Percentiles rank a stretch among this genome's conserved stretches.
Conservation (phyloP, 2,888 invertebrate genomes). For the Pollenia griseotomentosa region DNA sequence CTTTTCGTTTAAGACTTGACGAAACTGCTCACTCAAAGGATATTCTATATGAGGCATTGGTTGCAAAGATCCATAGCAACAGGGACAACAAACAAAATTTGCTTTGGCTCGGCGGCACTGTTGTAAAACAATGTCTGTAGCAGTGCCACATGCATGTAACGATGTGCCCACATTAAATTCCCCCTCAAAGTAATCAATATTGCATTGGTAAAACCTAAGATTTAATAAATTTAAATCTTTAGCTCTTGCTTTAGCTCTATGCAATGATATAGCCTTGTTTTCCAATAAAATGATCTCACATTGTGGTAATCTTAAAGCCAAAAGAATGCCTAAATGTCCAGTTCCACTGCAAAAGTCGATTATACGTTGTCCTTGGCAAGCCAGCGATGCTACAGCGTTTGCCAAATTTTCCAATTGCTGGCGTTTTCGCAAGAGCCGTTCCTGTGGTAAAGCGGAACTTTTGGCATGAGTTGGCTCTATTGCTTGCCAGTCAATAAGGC, state of each 20-base stretch:
- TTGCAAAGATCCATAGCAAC: constrained; percentile 96
- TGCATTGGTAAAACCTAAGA: constrained; percentile 93
- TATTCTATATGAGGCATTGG: constrained; percentile 91
- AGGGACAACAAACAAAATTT: constrained; percentile 95
- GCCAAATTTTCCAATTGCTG: constrained; percentile 94
- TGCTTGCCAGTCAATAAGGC: constrained; percentile 87
- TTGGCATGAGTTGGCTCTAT: constrained; percentile 90
- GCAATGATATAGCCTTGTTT: constrained; percentile 94
- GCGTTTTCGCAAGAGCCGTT: constrained; percentile 90
- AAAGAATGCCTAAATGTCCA: constrained; percentile 94
- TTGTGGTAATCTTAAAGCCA: constrained; percentile 91
- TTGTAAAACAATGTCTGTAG: constrained; percentile 95
- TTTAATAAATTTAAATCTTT: constrained; percentile 88
- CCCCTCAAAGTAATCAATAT: constrained; percentile 94
- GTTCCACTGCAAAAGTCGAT: constrained; percentile 98
- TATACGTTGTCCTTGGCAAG: constrained; percentile 88
- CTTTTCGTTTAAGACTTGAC: constrained; percentile 83
- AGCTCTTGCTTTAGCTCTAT: constrained; percentile 90
- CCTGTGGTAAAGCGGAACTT: constrained; percentile 91
- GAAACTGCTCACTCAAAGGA: constrained; percentile 90
- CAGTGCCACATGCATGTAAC: constrained; percentile 97
- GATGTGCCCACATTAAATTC: constrained; percentile 94
- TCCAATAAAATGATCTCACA: constrained; percentile 93
- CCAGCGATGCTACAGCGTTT: constrained; percentile 90
- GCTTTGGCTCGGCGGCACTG: constrained; percentile 91